These are phyloP conservation scores for Drosophila mauritiana DNA, from an alignment of 1,140 invertebrate genomes.

Conservation along the genomic window DNA sequence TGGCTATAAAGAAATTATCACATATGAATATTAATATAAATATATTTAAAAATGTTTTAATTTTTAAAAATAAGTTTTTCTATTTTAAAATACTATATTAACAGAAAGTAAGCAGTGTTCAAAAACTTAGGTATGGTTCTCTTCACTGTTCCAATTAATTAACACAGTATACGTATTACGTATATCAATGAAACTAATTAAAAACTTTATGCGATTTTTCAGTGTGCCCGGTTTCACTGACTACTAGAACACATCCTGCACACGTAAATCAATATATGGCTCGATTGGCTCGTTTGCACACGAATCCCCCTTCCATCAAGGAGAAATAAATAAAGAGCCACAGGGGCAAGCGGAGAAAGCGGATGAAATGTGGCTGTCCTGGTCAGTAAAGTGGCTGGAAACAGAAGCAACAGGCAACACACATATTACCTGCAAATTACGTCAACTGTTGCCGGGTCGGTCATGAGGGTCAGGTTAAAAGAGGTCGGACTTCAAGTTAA, in stretches of 20 bases:
- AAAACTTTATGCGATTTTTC: neutral
- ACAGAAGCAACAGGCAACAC: conserved; percentile 52
- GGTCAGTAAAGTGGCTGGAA: conserved; percentile 34
- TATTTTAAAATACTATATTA: too few species aligned
- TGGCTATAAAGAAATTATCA: neutral
- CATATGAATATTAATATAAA: neutral
- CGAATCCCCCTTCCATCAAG: conserved; percentile 10
- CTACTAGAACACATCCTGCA: conserved; percentile 21
- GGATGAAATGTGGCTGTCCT: conserved; percentile 18
- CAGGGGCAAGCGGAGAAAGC: conserved; percentile 3
- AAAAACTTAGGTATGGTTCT: too few species aligned
- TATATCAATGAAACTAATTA: neutral
- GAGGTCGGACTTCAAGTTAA: neutral
- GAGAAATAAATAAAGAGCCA: conserved; percentile 26
- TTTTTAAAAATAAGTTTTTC: too few species aligned
- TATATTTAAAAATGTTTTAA: too few species aligned
- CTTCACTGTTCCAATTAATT: too few species aligned
- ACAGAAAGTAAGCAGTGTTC: too few species aligned
- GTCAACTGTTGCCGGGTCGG: conserved; percentile 63
- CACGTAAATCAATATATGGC: conserved; percentile 47
- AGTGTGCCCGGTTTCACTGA: conserved; percentile 4
- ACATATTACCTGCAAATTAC: conserved; percentile 79
- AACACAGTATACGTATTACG: too few species aligned
- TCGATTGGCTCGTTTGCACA: conserved; percentile 47
- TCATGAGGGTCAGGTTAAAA: neutral